Conservation (phyloP, 2,113 vertebrate genomes). For the Syrrhaptes paradoxus region DNA sequence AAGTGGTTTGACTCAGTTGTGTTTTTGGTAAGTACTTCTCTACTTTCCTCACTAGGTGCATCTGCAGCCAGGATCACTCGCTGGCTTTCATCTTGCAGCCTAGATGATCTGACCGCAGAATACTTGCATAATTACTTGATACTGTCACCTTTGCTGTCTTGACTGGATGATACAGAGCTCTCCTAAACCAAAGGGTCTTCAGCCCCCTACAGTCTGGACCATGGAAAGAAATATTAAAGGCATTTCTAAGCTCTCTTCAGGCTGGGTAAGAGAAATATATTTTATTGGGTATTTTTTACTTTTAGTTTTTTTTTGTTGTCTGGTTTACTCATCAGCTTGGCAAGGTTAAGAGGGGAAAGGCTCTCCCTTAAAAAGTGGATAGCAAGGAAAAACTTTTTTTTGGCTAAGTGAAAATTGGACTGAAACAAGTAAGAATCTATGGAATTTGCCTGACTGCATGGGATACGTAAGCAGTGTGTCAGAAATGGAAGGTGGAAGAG, state of each 20-base stretch:
- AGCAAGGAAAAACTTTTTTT: background rate
- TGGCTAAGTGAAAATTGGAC: background rate
- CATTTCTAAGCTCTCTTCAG: background rate
- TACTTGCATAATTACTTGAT: background rate
- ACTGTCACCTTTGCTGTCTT: accelerated
- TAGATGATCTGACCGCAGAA: background rate
- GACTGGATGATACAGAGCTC: background rate
- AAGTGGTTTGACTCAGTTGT: background rate
- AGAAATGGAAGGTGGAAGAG: background rate
- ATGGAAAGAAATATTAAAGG: background rate
- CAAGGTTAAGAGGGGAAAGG: background rate
- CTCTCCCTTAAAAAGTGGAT: background rate
- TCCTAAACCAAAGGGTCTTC: background rate
- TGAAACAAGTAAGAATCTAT: background rate
- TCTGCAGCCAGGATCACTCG: background rate
- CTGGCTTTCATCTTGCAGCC: background rate
- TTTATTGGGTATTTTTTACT: background rate
- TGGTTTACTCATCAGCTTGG: background rate
- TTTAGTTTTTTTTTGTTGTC: background rate
- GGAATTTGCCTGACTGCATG: background rate
- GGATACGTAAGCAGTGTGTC: background rate
- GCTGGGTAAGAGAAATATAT: background rate
- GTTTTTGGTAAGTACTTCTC: background rate
- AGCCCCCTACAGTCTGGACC: background rate
- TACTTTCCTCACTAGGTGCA: background rate